These are phyloP conservation scores for Nyctalus aviator DNA, from an alignment of 2,797 vertebrate species.

Conservation along the genomic window DNA sequence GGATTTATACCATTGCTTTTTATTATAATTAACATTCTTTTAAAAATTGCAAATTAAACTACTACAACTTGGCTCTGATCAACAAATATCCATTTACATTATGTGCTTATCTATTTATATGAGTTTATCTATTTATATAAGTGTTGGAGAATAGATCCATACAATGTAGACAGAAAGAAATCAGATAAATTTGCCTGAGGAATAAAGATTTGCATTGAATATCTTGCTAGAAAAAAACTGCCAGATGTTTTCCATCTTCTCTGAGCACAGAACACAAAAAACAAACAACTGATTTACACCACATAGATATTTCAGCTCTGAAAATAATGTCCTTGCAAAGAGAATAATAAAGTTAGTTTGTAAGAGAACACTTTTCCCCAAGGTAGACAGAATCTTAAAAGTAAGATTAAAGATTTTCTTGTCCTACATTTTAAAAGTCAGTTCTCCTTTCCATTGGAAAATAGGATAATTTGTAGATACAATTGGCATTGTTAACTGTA, in stretches of 20 bases:
- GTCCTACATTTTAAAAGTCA: conserved; percentile 46
- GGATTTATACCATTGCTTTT: conserved; percentile 45
- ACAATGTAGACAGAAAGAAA: neutral
- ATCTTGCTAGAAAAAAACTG: conserved; percentile 38
- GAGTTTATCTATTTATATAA: conserved; percentile 61
- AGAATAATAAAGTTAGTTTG: conserved; percentile 57
- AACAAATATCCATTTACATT: conserved; percentile 63
- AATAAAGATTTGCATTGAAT: conserved; percentile 50
- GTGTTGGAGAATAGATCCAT: neutral
- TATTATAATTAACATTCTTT: conserved; percentile 66
- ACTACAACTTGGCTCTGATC: conserved; percentile 72
- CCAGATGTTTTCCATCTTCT: conserved; percentile 74
- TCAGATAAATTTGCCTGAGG: conserved; percentile 54
- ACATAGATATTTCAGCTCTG: conserved; percentile 3
- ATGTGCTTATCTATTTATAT: conserved; percentile 63
- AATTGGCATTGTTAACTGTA: conserved; percentile 39
- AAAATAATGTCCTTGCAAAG: conserved; percentile 56
- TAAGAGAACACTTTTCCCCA: conserved; percentile 21
- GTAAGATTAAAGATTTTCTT: conserved; percentile 49
- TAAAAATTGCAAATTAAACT: conserved; percentile 77
- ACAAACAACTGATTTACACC: conserved; percentile 29
- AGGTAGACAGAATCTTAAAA: conserved; percentile 30
- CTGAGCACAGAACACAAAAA: neutral
- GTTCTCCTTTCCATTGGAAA: conserved; percentile 28
- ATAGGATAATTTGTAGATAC: conserved; percentile 17